Evolutionary conservation across 2,113 vertebrate species (phyloP).

Genomic region (Tragelaphus scriptus): DNA sequence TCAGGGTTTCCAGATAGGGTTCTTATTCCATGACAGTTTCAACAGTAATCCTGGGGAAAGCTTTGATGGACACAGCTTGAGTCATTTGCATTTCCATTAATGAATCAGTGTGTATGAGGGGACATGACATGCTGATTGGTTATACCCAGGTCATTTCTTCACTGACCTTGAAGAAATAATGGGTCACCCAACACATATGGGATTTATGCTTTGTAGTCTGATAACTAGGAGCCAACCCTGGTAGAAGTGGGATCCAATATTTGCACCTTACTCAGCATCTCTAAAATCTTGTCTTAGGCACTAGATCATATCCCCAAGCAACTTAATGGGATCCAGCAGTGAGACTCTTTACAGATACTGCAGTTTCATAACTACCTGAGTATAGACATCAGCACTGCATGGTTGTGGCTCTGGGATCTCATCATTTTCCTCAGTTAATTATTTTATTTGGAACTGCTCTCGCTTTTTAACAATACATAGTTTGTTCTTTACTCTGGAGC

Average conservation of each 20-base stretch:
- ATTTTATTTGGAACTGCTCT: constrained; percentile 39
- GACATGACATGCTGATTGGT: background rate
- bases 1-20: background rate
- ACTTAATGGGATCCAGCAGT: background rate
- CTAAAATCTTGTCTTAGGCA: background rate
- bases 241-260: background rate
- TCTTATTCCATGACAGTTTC: background rate
- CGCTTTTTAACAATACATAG: constrained; percentile 14
- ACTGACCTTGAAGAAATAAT: background rate
- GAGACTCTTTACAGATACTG: background rate
- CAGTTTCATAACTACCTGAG: background rate
- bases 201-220: background rate
- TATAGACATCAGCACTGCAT: no score
- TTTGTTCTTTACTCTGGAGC: background rate
- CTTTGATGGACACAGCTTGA: background rate
- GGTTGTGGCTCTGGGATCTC: background rate
- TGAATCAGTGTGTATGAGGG: background rate
- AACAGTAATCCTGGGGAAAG: background rate
- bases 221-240: background rate
- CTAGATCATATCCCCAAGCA: background rate
- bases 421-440: background rate
- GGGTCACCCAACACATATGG: background rate
- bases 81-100: background rate
- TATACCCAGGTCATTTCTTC: background rate
- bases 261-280: background rate